A percentile compares a stretch with the other conserved stretches of the same genome.
Conservation (phyloP, 2,113 vertebrate species). For the Oncorhynchus kisutch region DNA sequence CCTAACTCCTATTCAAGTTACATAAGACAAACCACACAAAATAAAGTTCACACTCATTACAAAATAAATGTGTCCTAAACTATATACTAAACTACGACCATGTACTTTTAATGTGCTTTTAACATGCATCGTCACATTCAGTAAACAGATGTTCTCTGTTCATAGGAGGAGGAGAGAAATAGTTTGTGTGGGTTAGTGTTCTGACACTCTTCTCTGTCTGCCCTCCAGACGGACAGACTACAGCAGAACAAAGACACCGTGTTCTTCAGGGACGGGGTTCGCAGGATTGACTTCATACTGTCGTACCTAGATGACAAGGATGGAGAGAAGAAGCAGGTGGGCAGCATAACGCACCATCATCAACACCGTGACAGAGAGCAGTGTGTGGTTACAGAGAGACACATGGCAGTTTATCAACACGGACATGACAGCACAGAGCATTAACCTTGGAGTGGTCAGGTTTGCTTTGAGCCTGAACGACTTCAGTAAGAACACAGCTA, state of each 20-base stretch:
- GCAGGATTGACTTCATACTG: constrained; percentile 92
- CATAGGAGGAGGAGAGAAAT: not conserved
- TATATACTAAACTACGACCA: no score
- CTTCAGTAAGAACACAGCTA: no score
- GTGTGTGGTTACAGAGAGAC: not conserved
- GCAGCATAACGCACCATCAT: no score
- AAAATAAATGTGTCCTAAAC: no score
- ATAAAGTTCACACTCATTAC: no score
- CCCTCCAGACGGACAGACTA: constrained; percentile 81
- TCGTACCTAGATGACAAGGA: constrained; percentile 93
- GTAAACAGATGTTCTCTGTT: not conserved
- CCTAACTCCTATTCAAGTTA: not conserved
- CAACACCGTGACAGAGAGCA: not conserved
- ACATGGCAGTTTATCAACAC: not conserved
- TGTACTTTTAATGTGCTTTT: not conserved
- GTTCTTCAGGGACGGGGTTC: constrained; percentile 91
- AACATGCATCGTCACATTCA: no score
- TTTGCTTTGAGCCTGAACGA: not conserved
- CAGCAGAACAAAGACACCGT: constrained; percentile 88
- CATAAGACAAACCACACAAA: not conserved
- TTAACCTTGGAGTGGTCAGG: not conserved
- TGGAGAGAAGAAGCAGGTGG: constrained; percentile 84
- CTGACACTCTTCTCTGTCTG: not conserved
- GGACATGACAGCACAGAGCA: not conserved
- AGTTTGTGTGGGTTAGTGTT: constrained; percentile 7